Base-by-base conservation (phyloP, 2,113 vertebrate genomes). In the Callocephalon fimbriatum region DNA sequence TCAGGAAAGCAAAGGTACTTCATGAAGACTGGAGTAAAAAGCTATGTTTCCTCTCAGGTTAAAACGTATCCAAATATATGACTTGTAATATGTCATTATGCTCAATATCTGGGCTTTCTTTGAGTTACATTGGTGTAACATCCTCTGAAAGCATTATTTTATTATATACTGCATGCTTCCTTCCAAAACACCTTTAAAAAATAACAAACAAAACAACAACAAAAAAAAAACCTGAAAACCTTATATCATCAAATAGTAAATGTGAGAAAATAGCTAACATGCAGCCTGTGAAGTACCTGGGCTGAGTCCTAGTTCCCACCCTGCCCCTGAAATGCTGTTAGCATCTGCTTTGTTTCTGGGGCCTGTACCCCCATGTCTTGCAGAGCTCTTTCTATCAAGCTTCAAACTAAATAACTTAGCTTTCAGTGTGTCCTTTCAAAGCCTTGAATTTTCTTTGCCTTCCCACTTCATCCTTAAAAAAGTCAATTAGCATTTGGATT, bases 1-100 rank as follows among this genome's bases (percentile, higher is more conserved):
- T 96, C 74, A 96, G 66, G 87, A 97, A 97, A 71, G 50, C 61
- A 96, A 95, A 95, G 66, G 65, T 47, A 95, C 97, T 97, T 82
- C 10, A 72, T 74, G 26, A 90, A 97, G 50, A 76, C 35, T 74
- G 74, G 29, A 92, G 65, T 86, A 93, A 94, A 97, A 51, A 87
- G 45, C 81, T 94, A 26, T 90, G 40, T 61, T 95, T 97, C 87
- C 82, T 90, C 44, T 95, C 89, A 91, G 51, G 67, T 85, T 90
- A 94, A 96, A 97, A 97, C 59, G 87, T 78, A 85, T 86, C 90
- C 91, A 61, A 95, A 93, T 96, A 94, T 91, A 76, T 92, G 53
- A 95, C 96, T 97, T 96, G 31, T 95, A 93, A 71, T 83, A 93
- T 95, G 96, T 96, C 31, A 86, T 94, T 96, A 54, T 88, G 76